A percentile compares a stretch with the other conserved stretches of the same genome.
Conservation (phyloP, 2,888 invertebrate species). For the Ophion ellenae region DNA sequence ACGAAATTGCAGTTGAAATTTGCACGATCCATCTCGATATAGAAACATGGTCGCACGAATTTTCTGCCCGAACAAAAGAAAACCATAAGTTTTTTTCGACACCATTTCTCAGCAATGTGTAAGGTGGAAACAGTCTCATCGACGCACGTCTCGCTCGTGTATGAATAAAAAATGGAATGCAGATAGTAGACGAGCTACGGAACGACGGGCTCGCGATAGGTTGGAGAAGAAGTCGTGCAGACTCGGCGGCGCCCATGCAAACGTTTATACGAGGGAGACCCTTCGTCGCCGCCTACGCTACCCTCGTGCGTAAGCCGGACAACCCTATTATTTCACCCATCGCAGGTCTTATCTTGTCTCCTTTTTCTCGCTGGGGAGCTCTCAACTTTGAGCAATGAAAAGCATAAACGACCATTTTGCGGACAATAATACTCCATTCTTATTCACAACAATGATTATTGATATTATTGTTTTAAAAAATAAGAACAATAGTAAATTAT, state of each 20-base stretch:
- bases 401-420: not conserved
- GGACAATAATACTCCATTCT: not conserved
- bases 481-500: not conserved
- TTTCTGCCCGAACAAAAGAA: not conserved
- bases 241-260: constrained; percentile 78
- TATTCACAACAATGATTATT: not conserved
- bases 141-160: not conserved
- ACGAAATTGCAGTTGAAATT: no score
- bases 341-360: constrained; percentile 32
- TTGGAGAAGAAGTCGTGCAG: constrained; percentile 70
- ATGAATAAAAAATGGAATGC: constrained; percentile 53
- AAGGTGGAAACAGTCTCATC: not conserved
- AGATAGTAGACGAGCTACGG: constrained; percentile 51
- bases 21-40: no score
- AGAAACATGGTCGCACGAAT: no score
- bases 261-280: constrained; percentile 66
- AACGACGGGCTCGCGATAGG: constrained; percentile 24
- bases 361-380: not conserved
- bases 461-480: not conserved
- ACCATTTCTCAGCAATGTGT: no score
- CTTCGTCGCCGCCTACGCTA: constrained; percentile 56
- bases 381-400: constrained; percentile 8
- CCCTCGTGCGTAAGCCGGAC: constrained; percentile 36
- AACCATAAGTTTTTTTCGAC: not conserved
- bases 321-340: constrained; percentile 45